Conservation (phyloP, 2,797 vertebrate genomes). For the Podarcis siculus region DNA sequence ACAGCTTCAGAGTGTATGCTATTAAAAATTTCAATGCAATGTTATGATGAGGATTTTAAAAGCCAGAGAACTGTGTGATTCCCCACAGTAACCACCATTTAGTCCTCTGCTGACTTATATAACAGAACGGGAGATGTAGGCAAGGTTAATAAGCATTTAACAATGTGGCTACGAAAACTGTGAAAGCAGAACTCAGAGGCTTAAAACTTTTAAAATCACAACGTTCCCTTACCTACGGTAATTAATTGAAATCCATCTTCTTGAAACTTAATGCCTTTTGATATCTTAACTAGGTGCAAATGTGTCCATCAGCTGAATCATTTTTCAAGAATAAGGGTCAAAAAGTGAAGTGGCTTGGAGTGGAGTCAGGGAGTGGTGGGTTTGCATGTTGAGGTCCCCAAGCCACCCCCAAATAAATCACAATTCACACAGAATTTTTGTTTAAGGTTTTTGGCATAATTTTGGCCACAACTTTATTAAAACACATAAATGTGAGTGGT, state of each 20-base stretch:
- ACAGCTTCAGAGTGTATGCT: background rate
- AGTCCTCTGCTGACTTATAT: background rate
- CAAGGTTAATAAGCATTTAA: background rate
- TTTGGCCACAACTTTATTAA: too few relatives aligned
- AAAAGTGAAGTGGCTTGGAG: background rate
- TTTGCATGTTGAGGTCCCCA: background rate
- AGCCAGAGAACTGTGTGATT: slow-evolving; percentile 1
- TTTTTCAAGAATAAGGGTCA: background rate
- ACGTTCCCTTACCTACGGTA: background rate
- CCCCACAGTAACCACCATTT: background rate
- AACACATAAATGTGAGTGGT: too few relatives aligned
- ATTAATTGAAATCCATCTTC: background rate
- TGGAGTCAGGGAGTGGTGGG: background rate
- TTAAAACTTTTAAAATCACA: background rate
- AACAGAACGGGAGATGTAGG: background rate
- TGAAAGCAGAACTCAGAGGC: background rate
- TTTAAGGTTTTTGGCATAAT: too few relatives aligned
- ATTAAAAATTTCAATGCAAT: background rate
- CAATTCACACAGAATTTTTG: too few relatives aligned
- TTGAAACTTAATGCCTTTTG: background rate
- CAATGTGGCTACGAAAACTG: background rate
- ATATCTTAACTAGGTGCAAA: background rate
- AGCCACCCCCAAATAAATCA: too few relatives aligned
- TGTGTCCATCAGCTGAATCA: background rate
- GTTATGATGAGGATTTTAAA: background rate